Conservation (phyloP, 2,113 vertebrate species). For the Hippocampus guttulatus region DNA sequence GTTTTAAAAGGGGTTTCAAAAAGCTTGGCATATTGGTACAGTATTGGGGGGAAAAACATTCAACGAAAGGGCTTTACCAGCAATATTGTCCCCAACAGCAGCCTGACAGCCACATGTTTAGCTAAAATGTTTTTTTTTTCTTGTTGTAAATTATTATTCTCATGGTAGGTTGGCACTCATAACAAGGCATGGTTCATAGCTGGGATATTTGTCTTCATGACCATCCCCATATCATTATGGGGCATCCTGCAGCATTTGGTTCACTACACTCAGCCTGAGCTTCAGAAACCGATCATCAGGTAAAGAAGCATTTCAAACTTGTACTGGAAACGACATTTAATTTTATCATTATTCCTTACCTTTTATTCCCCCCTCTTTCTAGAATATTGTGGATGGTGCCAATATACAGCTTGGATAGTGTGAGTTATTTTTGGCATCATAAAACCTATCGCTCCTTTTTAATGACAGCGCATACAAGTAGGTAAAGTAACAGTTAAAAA, state of each 20-base stretch:
- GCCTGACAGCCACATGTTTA: too few relatives aligned
- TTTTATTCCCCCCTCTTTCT: slow-evolving; percentile 21
- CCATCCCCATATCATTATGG: slow-evolving; percentile 94
- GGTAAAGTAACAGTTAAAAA: neutral
- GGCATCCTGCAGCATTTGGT: slow-evolving; percentile 95
- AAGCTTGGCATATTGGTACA: too few relatives aligned
- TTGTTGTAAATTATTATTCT: neutral
- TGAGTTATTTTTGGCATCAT: slow-evolving; percentile 72
- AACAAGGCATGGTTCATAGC: slow-evolving; percentile 98
- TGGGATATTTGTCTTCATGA: slow-evolving; percentile 94
- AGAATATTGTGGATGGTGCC: slow-evolving; percentile 99
- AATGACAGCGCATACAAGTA: neutral
- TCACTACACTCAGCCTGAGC: slow-evolving; percentile 93
- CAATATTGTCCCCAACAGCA: too few relatives aligned
- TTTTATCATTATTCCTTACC: neutral
- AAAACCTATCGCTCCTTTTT: neutral
- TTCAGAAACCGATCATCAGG: slow-evolving; percentile 98
- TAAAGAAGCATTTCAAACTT: slow-evolving; percentile 44
- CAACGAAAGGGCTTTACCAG: too few relatives aligned
- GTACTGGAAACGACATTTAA: neutral
- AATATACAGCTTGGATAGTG: slow-evolving; percentile 97
- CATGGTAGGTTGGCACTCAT: slow-evolving; percentile 82
- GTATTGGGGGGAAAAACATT: neutral
- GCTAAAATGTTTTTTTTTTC: too few relatives aligned
- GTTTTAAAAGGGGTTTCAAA: too few relatives aligned